phyloP scores from a whole-genome alignment of 2,797 vertebrate species.

The Silurus aristotelis region DNA sequence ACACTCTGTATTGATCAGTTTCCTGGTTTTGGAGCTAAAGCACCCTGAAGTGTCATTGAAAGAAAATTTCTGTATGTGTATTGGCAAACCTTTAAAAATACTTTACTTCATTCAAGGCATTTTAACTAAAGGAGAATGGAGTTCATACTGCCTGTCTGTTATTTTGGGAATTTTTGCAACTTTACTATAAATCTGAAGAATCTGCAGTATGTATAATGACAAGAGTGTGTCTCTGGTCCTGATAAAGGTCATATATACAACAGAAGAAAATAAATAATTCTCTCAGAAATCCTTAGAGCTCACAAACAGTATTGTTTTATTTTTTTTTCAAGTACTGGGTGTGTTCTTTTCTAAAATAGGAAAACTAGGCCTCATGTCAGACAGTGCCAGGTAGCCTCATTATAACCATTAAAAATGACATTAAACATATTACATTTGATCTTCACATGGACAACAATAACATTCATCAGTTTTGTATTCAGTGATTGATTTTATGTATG shows the following conservation, averaged over 20 bases:
- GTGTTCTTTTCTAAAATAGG: background rate
- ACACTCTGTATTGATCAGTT: conserved; percentile 3
- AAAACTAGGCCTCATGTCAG: too few species aligned
- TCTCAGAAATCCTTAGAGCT: background rate
- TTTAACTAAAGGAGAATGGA: background rate
- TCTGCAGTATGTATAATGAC: background rate
- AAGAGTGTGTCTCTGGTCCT: background rate
- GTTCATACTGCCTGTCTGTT: background rate
- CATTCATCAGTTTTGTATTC: background rate
- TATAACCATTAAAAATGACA: too few species aligned
- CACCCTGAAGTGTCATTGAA: background rate
- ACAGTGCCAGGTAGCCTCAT: too few species aligned
- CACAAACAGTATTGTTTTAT: background rate
- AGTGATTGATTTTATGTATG: background rate
- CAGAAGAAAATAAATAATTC: background rate
- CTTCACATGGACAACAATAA: too few species aligned
- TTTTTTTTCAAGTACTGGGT: background rate
- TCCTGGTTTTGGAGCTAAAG: background rate
- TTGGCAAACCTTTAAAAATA: background rate
- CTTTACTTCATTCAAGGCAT: background rate
- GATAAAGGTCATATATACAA: background rate
- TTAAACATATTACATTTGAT: too few species aligned
- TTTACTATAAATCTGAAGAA: background rate
- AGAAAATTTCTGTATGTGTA: background rate
- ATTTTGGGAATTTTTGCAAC: background rate